Conservation (phyloP, 2,888 invertebrate genomes). For the Brachyptera putata region DNA sequence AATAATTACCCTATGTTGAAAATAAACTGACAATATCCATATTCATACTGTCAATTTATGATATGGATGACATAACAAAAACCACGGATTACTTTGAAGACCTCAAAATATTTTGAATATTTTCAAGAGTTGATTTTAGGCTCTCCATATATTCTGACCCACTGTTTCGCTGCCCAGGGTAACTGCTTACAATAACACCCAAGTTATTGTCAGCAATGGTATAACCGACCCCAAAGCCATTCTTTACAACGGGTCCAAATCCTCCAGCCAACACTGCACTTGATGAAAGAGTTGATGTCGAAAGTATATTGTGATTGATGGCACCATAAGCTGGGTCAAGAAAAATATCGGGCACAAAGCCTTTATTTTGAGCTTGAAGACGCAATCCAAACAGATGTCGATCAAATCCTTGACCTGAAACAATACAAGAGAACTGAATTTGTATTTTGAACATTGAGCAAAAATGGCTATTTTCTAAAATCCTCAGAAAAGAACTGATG, state of each 20-base stretch:
- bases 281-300: constrained; percentile 90
- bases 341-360: constrained; percentile 61
- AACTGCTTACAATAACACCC: constrained; percentile 80
- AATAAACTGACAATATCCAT: not conserved
- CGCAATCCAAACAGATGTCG: constrained; percentile 88
- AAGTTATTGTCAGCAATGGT: constrained; percentile 76
- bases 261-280: constrained; percentile 83
- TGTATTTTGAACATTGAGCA: too few species aligned
- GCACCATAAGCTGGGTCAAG: constrained; percentile 70
- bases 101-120: constrained; percentile 52
- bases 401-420: constrained; percentile 87
- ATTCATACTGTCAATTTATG: not conserved
- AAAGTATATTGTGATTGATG: constrained; percentile 85
- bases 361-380: constrained; percentile 60
- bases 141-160: constrained; percentile 68
- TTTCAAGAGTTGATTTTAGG: constrained; percentile 65
- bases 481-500: too few species aligned
- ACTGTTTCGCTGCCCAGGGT: constrained; percentile 66
- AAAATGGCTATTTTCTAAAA: too few species aligned
- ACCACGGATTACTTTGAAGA: constrained; percentile 14
- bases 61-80: not conserved
- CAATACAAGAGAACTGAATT: not conserved
- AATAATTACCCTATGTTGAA: too few species aligned
- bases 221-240: constrained; percentile 94
- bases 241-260: constrained; percentile 86